Conservation (phyloP, 2,888 invertebrate species). For the Chymomyza fuscimana region DNA sequence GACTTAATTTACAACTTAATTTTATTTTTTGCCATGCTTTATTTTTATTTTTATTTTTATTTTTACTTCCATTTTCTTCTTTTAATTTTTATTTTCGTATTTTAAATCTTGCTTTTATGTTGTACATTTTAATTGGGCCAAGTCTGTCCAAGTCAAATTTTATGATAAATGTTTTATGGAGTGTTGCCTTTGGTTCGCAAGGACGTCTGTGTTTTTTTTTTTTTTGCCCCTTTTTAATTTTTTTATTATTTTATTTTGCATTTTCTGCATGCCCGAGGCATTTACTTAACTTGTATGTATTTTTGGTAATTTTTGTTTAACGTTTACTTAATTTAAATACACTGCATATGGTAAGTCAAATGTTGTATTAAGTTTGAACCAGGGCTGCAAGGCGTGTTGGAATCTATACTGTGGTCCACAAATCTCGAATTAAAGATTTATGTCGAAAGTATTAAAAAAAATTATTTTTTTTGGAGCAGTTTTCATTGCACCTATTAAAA, state of each 20-base stretch:
- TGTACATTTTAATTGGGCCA: background rate
- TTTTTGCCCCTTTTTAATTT: background rate
- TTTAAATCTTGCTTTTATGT: background rate
- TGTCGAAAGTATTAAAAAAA: no score
- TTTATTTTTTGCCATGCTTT: background rate
- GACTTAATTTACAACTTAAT: constrained; percentile 56
- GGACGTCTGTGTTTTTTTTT: background rate
- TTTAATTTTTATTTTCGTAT: background rate
- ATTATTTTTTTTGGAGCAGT: no score
- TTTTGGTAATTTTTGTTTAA: background rate
- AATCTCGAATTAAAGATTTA: no score
- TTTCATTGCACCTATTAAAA: no score
- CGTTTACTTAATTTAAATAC: background rate
- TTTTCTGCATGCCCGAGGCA: background rate
- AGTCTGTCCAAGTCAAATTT: background rate
- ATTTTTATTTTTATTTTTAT: background rate
- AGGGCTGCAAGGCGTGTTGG: no score
- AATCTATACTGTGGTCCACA: no score
- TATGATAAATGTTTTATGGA: constrained; percentile 1
- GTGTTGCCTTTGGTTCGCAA: background rate
- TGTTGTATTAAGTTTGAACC: background rate
- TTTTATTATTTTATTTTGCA: background rate
- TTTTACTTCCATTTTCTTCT: background rate
- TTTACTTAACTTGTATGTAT: background rate
- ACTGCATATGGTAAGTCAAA: no score